Evolutionary conservation across 23 tunicate species (phyloP), one percentile per base, ranked within the genome.

Genomic region (Corella eumyota): DNA sequence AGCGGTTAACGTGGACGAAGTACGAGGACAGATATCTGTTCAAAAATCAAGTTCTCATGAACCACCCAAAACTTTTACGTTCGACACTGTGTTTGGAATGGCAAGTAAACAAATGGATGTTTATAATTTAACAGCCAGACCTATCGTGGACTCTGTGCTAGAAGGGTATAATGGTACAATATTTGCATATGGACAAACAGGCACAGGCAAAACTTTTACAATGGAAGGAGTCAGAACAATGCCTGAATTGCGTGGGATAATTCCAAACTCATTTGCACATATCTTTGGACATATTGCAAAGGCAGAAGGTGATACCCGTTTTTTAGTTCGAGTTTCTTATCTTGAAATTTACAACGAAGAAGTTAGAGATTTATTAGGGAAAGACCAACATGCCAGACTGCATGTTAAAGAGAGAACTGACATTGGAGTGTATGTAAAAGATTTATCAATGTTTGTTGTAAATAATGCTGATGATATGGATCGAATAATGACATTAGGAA

Each of bases 391-490:
- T 61, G 77, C 65, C 19, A 58, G 96, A 0, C 74, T 74, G 2
- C 69, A 80, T 31, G 78, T 93, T 23, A 93, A 93, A 50, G 99
- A 93, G 46, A 64, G 90, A 5, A 95, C 99, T n/a, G 99, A 93
- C 50, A 65, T 78, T 29, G 99, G 99, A 5, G 99, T 93, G 26
- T 93, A 73, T 51, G 95, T 93, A 19, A 93, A 93, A 62, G 98
- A 92, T 66, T 65, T 81, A 15, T 81, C 91, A 11, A 83, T 71
- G 86, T 92, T 62, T 37, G 98, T 83, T 36, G 98, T 92, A 19
- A 84, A 92, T 38, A 81, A 83, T 62, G 98, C 98, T 55, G 98
- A 92, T 36, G 92, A 92, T 33, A 92, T 92, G 98, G 98, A 92
- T 48, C 61, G 85, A 36, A 66, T 92, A 26, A 92, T 92, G 98